Percentiles rank a stretch among this genome's conserved stretches.
Evolutionary conservation across 53 echinoderm and acorn worm species (phyloP).

Genomic region (Luidia sarsii): DNA sequence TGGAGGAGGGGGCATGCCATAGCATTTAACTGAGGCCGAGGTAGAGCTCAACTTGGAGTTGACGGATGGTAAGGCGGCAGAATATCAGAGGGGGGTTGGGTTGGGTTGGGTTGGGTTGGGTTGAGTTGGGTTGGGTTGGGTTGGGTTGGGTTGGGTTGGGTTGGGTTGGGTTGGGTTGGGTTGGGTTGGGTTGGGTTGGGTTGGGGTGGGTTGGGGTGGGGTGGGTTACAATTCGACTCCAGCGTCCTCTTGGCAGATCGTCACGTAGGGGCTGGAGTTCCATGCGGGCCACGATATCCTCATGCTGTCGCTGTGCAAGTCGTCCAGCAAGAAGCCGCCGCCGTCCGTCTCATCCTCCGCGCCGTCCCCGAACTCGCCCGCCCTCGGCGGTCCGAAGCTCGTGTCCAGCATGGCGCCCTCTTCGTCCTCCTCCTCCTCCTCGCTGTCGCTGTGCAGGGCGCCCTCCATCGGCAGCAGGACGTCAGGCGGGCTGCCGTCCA

Average conservation of each 20-base stretch:
- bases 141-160: no score
- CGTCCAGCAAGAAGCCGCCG: background rate
- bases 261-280: constrained; percentile 36
- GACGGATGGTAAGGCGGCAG: no score
- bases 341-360: background rate
- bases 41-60: no score
- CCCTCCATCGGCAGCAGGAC: constrained; percentile 34
- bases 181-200: no score
- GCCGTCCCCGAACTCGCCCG: background rate
- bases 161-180: no score
- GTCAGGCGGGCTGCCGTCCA: constrained; percentile 14
- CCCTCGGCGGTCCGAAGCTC: constrained; percentile 2
- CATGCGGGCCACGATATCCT: constrained; percentile 27
- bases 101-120: no score
- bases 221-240: constrained; percentile 49
- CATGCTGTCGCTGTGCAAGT: constrained; percentile 12
- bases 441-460: constrained; percentile 35
- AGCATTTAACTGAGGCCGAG: no score
- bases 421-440: constrained; percentile 37
- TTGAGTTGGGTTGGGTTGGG: no score
- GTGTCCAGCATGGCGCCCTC: constrained; percentile 35
- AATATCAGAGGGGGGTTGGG: no score
- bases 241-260: constrained; percentile 22
- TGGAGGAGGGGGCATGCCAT: no score
- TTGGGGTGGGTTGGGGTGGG: no score